Evolutionary conservation across 2,797 vertebrate genomes (phyloP), one percentile per base, ranked within the genome.

Genomic region (Catostomus latipinnis): DNA sequence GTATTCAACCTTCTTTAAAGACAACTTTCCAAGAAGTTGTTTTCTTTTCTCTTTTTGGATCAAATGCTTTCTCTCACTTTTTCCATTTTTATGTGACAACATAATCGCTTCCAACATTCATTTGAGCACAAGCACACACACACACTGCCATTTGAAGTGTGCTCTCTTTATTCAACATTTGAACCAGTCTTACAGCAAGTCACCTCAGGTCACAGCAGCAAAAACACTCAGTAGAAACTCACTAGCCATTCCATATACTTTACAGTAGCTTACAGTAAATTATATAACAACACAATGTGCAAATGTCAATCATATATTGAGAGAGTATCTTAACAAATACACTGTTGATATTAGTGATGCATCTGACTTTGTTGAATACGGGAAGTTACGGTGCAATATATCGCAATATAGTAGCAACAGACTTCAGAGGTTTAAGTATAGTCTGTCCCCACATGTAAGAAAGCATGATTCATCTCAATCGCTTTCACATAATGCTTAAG

Each of bases 391-490:
- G 67, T 69, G 68, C 62, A 80, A 80, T 80, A 80, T 73, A 80
- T 58, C 9, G 11, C 78, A 79, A 79, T 80, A 78, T 74, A n/a
- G 43, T 14, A 56, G 58, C 72, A 68, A 74, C 68, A 53, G 53
- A 66, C 67, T 76, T 78, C 45, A 81, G 82, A 76, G 67, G 73
- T 81, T 81, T 83, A 70, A 79, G 60, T 72, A 49, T 61, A 48
- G 6, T 62, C 49, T 54, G 74, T 82, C 16, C 83, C 81, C 85
- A 86, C 83, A 86, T 84, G 72, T 86, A 79, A 92, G 88, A 88
- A 86, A 88, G 84, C 66, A 85, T 92, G 91, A 93, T 90, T 94
- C 91, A 92, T 88, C 86, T 61, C 78, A 79, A 82, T 76, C 72
- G 45, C 84, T n/a, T 63, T 76, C 79, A 4, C 80, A 43, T 84